phyloP scores from a whole-genome alignment of 1,140 invertebrate genomes.

The Eciton burchellii region DNA sequence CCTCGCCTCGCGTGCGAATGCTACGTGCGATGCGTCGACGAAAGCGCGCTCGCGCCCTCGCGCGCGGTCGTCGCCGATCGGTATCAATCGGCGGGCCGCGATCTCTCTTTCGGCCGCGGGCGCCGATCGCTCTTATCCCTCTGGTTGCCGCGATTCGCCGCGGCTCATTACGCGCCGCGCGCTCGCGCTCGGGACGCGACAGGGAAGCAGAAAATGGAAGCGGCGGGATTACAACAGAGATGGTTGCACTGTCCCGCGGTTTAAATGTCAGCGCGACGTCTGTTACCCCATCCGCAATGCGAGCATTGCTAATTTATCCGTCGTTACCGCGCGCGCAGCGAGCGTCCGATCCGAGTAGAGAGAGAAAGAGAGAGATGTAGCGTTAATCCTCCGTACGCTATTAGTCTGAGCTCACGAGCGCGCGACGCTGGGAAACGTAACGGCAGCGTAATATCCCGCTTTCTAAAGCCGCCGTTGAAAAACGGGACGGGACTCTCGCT shows the following conservation, averaged over 20 bases:
- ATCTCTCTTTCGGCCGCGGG: slow-evolving; percentile 46
- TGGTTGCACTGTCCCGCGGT: slow-evolving; percentile 67
- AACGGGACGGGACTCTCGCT: slow-evolving; percentile 35
- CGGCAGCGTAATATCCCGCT: slow-evolving; percentile 57
- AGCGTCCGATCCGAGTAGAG: slow-evolving; percentile 49
- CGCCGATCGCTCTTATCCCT: slow-evolving; percentile 47
- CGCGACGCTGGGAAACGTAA: slow-evolving; percentile 63
- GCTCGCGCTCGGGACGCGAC: slow-evolving; percentile 12
- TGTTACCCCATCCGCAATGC: slow-evolving; percentile 76
- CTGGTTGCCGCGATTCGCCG: slow-evolving; percentile 52
- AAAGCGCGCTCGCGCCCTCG: slow-evolving; percentile 31
- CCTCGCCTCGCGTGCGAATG: slow-evolving; percentile 39
- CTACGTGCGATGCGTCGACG: slow-evolving; percentile 36
- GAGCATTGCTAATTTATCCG: slow-evolving; percentile 76
- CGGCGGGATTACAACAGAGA: slow-evolving; percentile 69
- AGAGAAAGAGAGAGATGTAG: slow-evolving; percentile 22
- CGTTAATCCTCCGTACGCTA: slow-evolving; percentile 64
- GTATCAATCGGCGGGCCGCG: slow-evolving; percentile 50
- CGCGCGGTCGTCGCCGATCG: slow-evolving; percentile 29
- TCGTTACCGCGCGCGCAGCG: slow-evolving; percentile 65
- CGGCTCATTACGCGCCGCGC: slow-evolving; percentile 39
- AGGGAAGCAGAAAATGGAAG: slow-evolving; percentile 63
- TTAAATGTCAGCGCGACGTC: slow-evolving; percentile 75
- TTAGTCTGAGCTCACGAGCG: slow-evolving; percentile 48
- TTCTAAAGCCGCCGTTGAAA: slow-evolving; percentile 66